These are phyloP conservation scores for Nymphalis c-album DNA, from an alignment of 2,888 invertebrate species.

Conservation along the genomic window DNA sequence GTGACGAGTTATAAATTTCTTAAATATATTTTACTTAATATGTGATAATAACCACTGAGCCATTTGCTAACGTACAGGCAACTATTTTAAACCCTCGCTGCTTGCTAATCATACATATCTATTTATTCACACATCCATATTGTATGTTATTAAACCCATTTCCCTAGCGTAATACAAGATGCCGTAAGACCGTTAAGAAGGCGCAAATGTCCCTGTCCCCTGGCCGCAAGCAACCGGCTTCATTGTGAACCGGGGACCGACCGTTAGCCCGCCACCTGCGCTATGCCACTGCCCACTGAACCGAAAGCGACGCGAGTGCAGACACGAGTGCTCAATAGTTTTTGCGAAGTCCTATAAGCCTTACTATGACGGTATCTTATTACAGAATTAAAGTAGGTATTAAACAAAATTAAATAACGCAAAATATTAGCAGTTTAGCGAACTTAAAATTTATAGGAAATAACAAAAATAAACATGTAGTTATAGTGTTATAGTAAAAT, in stretches of 20 bases:
- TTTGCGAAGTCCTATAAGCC: slow-evolving; percentile 31
- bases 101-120: not conserved
- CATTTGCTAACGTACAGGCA: not conserved
- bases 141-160: slow-evolving; percentile 29
- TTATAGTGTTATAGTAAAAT: too few relatives aligned
- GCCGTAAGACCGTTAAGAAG: slow-evolving; percentile 39
- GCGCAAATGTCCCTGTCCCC: slow-evolving; percentile 40
- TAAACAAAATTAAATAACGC: too few relatives aligned
- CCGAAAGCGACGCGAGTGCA: slow-evolving; percentile 67
- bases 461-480: too few relatives aligned
- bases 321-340: slow-evolving; percentile 52
- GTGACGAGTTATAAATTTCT: not conserved
- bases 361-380: slow-evolving; percentile 1
- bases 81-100: too few relatives aligned
- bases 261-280: slow-evolving; percentile 79
- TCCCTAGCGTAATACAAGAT: slow-evolving; percentile 37
- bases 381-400: not conserved
- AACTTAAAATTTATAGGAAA: too few relatives aligned
- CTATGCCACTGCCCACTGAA: slow-evolving; percentile 65
- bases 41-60: too few relatives aligned
- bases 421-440: too few relatives aligned
- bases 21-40: too few relatives aligned
- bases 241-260: slow-evolving; percentile 44
- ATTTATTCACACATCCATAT: slow-evolving; percentile 15
- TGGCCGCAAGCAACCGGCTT: slow-evolving; percentile 37